Base-by-base conservation (phyloP, 2,113 vertebrate genomes). In the Anser brachyrhynchus region DNA sequence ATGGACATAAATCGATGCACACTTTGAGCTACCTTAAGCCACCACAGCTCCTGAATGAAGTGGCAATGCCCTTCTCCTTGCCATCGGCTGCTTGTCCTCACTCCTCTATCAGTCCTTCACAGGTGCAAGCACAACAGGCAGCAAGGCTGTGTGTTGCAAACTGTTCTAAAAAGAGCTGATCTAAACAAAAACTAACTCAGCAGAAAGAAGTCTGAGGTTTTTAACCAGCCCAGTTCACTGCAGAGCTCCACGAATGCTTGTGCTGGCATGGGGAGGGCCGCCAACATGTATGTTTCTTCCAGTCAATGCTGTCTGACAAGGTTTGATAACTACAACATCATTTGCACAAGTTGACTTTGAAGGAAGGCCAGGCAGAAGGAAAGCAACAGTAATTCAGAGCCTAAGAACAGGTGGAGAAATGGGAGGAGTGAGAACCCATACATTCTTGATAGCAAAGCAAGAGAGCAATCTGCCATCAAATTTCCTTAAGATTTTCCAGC, bases 1-100 rank as follows among this genome's bases (percentile, higher is more conserved):
- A n/a, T 1, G 0, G 23, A 51, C 10, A 28, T 4, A 7, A 29
- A 41, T 65, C 39, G 20, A 46, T 19, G 20, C 3, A n/a, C 20
- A 15, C 39, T 41, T 16, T 10, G 10, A 61, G 64, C 49, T 17
- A 49, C 58, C 37, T 51, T 31, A 39, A 55, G 13, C 33, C 67
- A 67, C 28, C 10, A 2, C 10, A 84, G 58, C 35, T 79, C 37
- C n/a, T 10, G 19, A 57, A 41, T 4, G 21, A 88, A 88, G 57
- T 2, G 7, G 19, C 18, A 28, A 25, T 76, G 64, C 37, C 55
- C 21, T 59, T 33, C 61, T 70, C 21, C 41, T 71, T 22, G 17
- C n/a, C 13, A 22, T 2, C 13, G 43, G 43, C 37, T 89, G 11
- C 58, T 75, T 22, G 2, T 20, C 57, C 26, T 88, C 75, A 29